Percentiles rank a stretch among this genome's conserved stretches.
These are phyloP conservation scores for Tinea semifulvella DNA, from an alignment of 2,888 invertebrate genomes.

Conservation along the genomic window DNA sequence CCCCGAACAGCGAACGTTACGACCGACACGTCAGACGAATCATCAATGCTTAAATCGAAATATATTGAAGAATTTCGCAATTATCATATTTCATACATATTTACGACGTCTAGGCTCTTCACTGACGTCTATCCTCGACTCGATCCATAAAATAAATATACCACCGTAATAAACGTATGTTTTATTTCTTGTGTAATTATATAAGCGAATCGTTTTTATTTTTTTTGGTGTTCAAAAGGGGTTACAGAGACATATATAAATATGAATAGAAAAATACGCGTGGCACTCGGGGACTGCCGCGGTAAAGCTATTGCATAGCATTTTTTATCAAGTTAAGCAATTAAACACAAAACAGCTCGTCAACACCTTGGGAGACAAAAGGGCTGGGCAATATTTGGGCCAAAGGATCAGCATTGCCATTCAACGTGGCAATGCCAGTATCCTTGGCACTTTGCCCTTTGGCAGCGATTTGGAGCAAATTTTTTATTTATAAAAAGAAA, in stretches of 20 bases:
- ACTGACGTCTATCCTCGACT: slow-evolving; percentile 54
- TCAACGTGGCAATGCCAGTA: too few species aligned
- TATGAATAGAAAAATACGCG: slow-evolving; percentile 14
- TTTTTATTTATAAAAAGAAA: too few species aligned
- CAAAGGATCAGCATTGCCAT: too few species aligned
- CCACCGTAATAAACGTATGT: slow-evolving; percentile 47
- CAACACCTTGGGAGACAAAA: too few species aligned
- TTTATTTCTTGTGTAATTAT: slow-evolving; percentile 58
- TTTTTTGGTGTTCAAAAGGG: too few species aligned
- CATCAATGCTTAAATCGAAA: slow-evolving; percentile 65
- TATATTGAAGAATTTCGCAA: slow-evolving; percentile 66
- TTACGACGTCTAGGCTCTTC: slow-evolving; percentile 62
- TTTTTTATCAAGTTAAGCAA: too few species aligned
- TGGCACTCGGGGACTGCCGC: too few species aligned
- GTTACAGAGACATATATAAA: slow-evolving; percentile 15
- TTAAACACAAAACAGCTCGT: too few species aligned
- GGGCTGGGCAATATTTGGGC: too few species aligned
- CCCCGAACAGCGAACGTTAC: slow-evolving; percentile 53
- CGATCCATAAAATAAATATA: slow-evolving; percentile 57
- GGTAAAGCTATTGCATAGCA: too few species aligned
- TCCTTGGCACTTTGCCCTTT: too few species aligned
- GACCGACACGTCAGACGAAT: slow-evolving; percentile 58
- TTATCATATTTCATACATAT: slow-evolving; percentile 66
- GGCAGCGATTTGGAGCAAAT: too few species aligned
- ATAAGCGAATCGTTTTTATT: slow-evolving; percentile 41